phyloP scores from a whole-genome alignment of 1,140 invertebrate species.

The Drosophila obscura region DNA sequence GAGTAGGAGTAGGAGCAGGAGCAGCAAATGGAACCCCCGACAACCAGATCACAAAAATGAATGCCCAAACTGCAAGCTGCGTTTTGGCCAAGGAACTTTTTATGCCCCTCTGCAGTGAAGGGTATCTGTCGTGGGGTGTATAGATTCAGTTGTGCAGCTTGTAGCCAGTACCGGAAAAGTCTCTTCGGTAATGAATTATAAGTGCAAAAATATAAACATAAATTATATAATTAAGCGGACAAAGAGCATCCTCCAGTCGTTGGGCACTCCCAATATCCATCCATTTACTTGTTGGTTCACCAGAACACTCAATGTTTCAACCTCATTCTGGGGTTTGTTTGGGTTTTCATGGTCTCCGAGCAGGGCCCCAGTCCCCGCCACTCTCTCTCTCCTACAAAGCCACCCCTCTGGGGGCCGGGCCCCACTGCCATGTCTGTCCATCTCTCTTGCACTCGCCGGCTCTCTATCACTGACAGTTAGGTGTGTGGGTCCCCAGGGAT shows the following conservation, averaged over 20 bases:
- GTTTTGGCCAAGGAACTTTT: slow-evolving; percentile 36
- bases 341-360: slow-evolving; percentile 30
- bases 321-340: slow-evolving; percentile 47
- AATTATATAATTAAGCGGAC: no score
- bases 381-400: not conserved
- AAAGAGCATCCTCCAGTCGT: not conserved
- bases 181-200: no score
- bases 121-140: not conserved
- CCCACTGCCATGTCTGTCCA: slow-evolving; percentile 9
- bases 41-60: slow-evolving; percentile 24
- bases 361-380: no score
- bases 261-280: not conserved
- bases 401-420: not conserved
- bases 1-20: slow-evolving; percentile 13
- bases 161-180: no score
- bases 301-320: slow-evolving; percentile 63
- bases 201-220: not conserved
- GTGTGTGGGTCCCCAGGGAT: slow-evolving; percentile 57
- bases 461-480: slow-evolving; percentile 67
- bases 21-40: slow-evolving; percentile 16
- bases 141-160: no score
- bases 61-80: slow-evolving; percentile 24
- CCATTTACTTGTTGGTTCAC: slow-evolving; percentile 59
- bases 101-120: not conserved
- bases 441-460: not conserved